Evolutionary conservation across 2,888 invertebrate species (phyloP), one percentile per base, ranked within the genome.

Genomic region (Dryocosmus kuriphilus): DNA sequence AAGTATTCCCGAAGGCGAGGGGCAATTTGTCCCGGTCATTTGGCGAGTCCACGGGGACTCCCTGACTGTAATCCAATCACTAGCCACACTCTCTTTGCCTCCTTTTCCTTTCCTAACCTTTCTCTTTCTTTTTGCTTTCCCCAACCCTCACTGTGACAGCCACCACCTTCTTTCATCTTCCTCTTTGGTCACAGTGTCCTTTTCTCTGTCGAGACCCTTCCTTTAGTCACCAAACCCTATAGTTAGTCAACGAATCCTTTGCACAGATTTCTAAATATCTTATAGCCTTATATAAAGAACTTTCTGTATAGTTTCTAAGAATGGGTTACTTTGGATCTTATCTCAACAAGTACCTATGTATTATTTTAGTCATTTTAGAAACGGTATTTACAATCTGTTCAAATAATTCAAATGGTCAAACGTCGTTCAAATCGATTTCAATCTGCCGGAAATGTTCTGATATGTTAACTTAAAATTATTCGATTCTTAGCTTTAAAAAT

Each of bases 21-120:
- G 91, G 90, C 91, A 91, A 91, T 91, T 91, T 91, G 91, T 91
- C 91, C 91, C 91, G 91, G 91, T 91, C 91, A 91, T 91, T 91
- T 91, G 91, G 89, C 89, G 87, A 89, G 90, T 90, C 91, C 91
- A 86, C 87, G 86, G 91, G 91, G 91, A 91, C 90, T 89, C 88
- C 88, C 90, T 89, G 89, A 90, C 91, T 91, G 91, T 91, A 91
- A 91, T 91, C 91, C 91, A 91, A 91, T 91, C 91, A 91, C 91
- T 89, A 89, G 90, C 90, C 90, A 87, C 91, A 89, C 90, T 89
- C 86, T 85, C 85, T 82, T 85, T 85, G 79, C 75, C 41, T 77
- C 51, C 38, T 71, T 30, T 30, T 51, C 6, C 46, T 51, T 6
- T 27, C 19, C 65, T 14, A 35, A 46, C 30, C 51, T 65, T 51